phyloP scores from a whole-genome alignment of 2,888 invertebrate species.

The Drosophila putrida region DNA sequence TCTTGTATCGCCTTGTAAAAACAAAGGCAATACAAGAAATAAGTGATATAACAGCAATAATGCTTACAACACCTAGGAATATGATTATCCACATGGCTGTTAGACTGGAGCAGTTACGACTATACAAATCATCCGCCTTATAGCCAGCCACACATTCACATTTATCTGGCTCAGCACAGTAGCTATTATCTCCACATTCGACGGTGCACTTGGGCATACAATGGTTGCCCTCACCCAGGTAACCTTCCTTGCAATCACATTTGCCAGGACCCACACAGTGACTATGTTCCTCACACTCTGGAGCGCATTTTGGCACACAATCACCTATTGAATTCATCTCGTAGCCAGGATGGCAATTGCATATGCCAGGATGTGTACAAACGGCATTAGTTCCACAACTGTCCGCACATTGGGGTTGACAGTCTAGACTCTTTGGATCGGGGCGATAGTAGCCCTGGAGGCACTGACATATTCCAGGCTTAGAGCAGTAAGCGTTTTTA shows the following conservation, averaged over 20 bases:
- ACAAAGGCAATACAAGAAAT: neutral
- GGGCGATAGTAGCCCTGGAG: constrained; percentile 24
- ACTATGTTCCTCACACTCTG: constrained; percentile 29
- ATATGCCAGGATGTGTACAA: constrained; percentile 6
- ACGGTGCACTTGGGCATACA: constrained; percentile 44
- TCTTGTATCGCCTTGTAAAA: neutral
- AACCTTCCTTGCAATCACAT: constrained; percentile 34
- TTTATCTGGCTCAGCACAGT: constrained; percentile 29
- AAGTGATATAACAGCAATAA: neutral
- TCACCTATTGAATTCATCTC: neutral
- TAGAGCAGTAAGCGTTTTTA: constrained; percentile 74
- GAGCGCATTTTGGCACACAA: constrained; percentile 36
- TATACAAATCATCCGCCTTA: neutral
- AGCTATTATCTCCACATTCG: constrained; percentile 42
- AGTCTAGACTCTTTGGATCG: neutral
- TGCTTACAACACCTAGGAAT: neutral
- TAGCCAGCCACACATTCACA: constrained; percentile 33
- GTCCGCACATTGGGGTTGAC: constrained; percentile 10
- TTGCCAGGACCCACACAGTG: constrained; percentile 18
- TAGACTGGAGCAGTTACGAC: constrained; percentile 16
- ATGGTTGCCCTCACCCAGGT: neutral
- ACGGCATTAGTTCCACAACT: constrained; percentile 3
- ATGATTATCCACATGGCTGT: neutral
- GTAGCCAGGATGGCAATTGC: constrained; percentile 24
- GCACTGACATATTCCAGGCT: constrained; percentile 73